Conservation (phyloP, 2,113 vertebrate genomes). For the Carlito syrichta region DNA sequence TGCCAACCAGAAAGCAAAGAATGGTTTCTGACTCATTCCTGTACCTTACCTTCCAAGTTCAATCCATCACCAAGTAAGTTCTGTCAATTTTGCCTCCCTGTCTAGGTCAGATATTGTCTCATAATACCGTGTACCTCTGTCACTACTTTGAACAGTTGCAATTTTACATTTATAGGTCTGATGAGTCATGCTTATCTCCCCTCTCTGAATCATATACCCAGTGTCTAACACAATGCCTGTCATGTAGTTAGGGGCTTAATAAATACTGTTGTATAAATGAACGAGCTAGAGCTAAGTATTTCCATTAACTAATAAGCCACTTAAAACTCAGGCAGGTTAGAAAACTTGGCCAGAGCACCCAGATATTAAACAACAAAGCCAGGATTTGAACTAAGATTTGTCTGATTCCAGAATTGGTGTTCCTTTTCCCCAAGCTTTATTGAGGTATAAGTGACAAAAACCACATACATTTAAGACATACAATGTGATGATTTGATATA, state of each 20-base stretch:
- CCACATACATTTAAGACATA: neutral
- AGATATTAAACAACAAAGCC: neutral
- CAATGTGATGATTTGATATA: neutral
- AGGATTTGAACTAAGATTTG: neutral
- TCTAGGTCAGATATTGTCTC: neutral
- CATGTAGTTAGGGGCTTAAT: neutral
- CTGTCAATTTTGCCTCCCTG: conserved; percentile 13
- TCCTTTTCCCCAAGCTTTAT: neutral
- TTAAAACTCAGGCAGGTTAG: conserved; percentile 28
- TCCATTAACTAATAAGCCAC: conserved; percentile 5
- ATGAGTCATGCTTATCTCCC: conserved; percentile 32
- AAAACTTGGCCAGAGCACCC: neutral
- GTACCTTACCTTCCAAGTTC: conserved; percentile 17
- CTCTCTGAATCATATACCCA: conserved; percentile 16
- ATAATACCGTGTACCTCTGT: neutral
- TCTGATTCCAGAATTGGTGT: neutral
- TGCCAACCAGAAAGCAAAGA: conserved; percentile 9
- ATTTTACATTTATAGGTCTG: conserved; percentile 22
- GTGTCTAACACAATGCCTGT: neutral
- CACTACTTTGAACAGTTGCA: conserved; percentile 25
- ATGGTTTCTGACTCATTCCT: conserved; percentile 27
- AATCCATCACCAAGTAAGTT: conserved; percentile 16
- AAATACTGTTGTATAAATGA: conserved; percentile 31
- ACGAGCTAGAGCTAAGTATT: neutral
- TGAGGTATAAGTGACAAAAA: neutral